phyloP scores from a whole-genome alignment of 1,140 invertebrate species.

The Neodiprion pinetum region DNA sequence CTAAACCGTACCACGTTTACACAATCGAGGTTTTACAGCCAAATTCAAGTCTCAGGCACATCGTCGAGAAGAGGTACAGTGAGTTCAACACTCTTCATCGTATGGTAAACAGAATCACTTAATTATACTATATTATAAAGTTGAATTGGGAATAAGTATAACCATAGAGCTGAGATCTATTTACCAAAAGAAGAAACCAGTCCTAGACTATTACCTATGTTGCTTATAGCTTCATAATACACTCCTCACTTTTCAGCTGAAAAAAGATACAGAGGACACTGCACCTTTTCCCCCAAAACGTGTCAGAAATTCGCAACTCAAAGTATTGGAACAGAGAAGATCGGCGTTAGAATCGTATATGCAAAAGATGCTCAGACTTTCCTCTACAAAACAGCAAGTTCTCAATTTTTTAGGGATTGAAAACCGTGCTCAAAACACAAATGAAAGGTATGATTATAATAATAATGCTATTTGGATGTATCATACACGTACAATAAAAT shows the following conservation, averaged over 20 bases:
- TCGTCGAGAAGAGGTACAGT: constrained; percentile 66
- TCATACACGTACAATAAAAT: no score
- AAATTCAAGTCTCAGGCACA: constrained; percentile 54
- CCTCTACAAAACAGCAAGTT: constrained; percentile 56
- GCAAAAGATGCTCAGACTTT: constrained; percentile 63
- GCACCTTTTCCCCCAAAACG: constrained; percentile 71
- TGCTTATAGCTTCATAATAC: neutral
- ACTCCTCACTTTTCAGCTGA: constrained; percentile 29
- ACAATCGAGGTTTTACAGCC: constrained; percentile 61
- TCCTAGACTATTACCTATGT: neutral
- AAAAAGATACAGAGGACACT: constrained; percentile 52
- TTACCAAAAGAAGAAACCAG: neutral
- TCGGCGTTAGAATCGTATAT: constrained; percentile 65
- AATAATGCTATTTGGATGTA: no score
- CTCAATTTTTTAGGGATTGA: constrained; percentile 59
- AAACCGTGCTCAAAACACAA: constrained; percentile 27
- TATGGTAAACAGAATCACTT: constrained; percentile 52
- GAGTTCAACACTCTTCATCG: constrained; percentile 70
- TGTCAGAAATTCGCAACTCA: constrained; percentile 67
- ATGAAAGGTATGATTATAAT: neutral
- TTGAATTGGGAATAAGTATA: neutral
- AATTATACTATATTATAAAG: neutral
- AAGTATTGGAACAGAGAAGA: constrained; percentile 68
- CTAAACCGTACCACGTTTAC: constrained; percentile 66
- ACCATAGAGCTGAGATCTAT: no score